These are phyloP conservation scores for Drosophila erecta DNA, from an alignment of 1,140 invertebrate genomes.

Conservation along the genomic window DNA sequence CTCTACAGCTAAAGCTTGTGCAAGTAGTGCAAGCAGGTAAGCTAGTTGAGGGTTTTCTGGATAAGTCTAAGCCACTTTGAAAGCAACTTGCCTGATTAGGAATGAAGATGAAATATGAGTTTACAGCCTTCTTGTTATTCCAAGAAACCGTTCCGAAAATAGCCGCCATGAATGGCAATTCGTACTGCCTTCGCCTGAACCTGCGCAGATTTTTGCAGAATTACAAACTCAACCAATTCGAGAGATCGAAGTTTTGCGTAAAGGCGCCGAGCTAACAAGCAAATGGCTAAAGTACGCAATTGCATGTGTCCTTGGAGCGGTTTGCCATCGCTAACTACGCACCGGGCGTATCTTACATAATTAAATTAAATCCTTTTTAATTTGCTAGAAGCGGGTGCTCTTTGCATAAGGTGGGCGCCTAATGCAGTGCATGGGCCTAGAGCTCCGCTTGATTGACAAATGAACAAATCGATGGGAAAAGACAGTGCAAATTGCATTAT, in stretches of 20 bases:
- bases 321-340: not conserved
- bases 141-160: too few species aligned
- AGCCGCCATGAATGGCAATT: too few species aligned
- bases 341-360: conserved; percentile 13
- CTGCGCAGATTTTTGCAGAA: too few species aligned
- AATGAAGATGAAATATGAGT: too few species aligned
- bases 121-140: too few species aligned
- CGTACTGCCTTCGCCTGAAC: too few species aligned
- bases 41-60: too few species aligned
- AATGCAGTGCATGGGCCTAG: conserved; percentile 1
- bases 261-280: not conserved
- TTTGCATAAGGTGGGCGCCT: not conserved
- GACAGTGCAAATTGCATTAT: conserved; percentile 4
- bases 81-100: too few species aligned
- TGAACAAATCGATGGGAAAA: conserved; percentile 19
- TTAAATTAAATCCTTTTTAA: conserved; percentile 34
- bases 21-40: too few species aligned
- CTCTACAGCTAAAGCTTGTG: too few species aligned
- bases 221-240: too few species aligned
- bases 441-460: conserved; percentile 20
- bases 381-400: conserved; percentile 8
- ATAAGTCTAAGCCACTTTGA: too few species aligned
- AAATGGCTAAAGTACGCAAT: not conserved
- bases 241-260: not conserved
- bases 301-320: not conserved